phyloP scores from a whole-genome alignment of 2,888 invertebrate species.

The Morinoia aosen region DNA sequence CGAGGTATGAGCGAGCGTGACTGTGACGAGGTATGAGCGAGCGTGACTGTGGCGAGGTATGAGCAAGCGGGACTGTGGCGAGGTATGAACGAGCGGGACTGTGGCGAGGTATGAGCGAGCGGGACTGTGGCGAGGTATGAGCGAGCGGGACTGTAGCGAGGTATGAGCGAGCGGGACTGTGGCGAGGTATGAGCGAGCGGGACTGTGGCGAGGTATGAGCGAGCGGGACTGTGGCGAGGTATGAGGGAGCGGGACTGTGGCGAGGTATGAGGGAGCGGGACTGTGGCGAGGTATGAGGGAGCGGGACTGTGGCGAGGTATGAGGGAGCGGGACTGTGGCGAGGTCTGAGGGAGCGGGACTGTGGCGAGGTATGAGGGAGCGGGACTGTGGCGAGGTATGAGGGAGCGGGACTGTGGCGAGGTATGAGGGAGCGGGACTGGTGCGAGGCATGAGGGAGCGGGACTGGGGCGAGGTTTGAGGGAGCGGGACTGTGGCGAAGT shows the following conservation, averaged over 20 bases:
- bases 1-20: not conserved
- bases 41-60: not conserved
- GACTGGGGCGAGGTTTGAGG: too few relatives aligned
- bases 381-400: not conserved
- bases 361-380: not conserved
- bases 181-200: not conserved
- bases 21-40: not conserved
- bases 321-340: not conserved
- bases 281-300: not conserved
- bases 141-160: not conserved
- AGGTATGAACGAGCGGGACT: not conserved
- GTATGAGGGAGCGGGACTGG: too few relatives aligned
- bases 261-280: not conserved
- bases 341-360: not conserved
- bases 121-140: not conserved
- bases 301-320: not conserved
- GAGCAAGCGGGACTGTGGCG: not conserved
- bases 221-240: not conserved
- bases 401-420: too few relatives aligned
- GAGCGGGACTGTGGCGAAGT: too few relatives aligned
- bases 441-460: too few relatives aligned
- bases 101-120: not conserved
- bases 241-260: not conserved
- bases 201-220: not conserved
- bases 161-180: not conserved